Percentiles rank a stretch among this genome's conserved stretches.
phyloP scores from a whole-genome alignment of 30 jellyfish, hydroid and myxozoan species.

The Aurelia sp. region DNA sequence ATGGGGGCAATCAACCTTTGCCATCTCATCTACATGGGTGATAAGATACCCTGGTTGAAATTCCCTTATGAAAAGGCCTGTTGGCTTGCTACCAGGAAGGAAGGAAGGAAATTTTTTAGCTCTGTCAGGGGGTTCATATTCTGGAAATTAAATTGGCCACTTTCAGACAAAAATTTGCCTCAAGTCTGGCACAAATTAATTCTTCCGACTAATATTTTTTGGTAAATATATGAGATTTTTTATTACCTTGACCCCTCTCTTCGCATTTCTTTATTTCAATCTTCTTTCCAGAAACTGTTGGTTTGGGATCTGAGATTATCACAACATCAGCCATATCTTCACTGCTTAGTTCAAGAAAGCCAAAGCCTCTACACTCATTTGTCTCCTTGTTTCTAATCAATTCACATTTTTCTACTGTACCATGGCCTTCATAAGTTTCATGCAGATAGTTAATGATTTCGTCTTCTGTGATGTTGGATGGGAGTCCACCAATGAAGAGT shows the following conservation, averaged over 20 bases:
- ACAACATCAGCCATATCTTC: slow-evolving; percentile 93
- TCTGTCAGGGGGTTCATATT: too few relatives aligned
- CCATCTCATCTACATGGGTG: too few relatives aligned
- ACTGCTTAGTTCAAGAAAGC: slow-evolving; percentile 70
- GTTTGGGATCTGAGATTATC: slow-evolving; percentile 73
- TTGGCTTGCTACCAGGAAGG: too few relatives aligned
- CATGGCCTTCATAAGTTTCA: slow-evolving; percentile 70
- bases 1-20: too few relatives aligned
- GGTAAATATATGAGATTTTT: background rate
- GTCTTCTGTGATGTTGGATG: slow-evolving; percentile 62
- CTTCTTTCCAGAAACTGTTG: slow-evolving; percentile 73
- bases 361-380: slow-evolving; percentile 78
- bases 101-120: too few relatives aligned
- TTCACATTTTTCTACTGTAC: slow-evolving; percentile 78
- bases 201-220: too few relatives aligned
- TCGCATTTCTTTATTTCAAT: slow-evolving; percentile 85
- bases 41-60: too few relatives aligned
- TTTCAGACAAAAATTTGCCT: too few relatives aligned
- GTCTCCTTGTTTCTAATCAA: slow-evolving; percentile 86
- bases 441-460: slow-evolving; percentile 72
- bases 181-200: too few relatives aligned
- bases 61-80: too few relatives aligned
- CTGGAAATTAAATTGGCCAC: too few relatives aligned
- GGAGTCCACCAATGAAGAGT: slow-evolving; percentile 91
- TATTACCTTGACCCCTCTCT: slow-evolving; percentile 59